Evolutionary conservation across 23 tunicate genomes (phyloP).

Genomic region (Styela plicata): DNA sequence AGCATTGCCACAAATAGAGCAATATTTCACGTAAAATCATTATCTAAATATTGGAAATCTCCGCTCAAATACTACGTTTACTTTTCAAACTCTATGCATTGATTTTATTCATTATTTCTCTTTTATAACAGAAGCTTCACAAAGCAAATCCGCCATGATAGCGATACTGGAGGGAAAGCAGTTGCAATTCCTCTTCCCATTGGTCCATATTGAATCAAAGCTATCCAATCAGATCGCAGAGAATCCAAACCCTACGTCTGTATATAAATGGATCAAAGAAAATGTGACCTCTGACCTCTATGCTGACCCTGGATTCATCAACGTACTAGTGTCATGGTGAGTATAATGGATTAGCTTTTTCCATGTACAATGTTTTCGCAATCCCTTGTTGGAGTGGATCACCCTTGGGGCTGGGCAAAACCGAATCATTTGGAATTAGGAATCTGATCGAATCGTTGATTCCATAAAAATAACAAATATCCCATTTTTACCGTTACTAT

Average conservation of each 20-base stretch:
- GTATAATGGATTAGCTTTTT: too few species aligned
- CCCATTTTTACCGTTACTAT: too few species aligned
- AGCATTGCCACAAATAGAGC: not conserved
- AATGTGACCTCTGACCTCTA: constrained; percentile 45
- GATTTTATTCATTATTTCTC: not conserved
- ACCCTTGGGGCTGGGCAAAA: too few species aligned
- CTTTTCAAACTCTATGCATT: too few species aligned
- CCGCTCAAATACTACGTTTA: too few species aligned
- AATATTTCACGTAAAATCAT: not conserved
- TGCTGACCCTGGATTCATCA: constrained; percentile 50
- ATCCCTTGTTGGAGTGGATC: too few species aligned
- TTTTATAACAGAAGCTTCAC: constrained; percentile 45
- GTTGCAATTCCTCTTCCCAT: constrained; percentile 57
- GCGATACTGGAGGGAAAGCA: constrained; percentile 61
- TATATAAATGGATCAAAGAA: constrained; percentile 66
- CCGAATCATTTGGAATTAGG: too few species aligned
- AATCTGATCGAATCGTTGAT: too few species aligned
- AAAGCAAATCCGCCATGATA: constrained; percentile 33
- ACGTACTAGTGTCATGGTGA: constrained; percentile 51
- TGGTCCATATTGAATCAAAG: constrained; percentile 47
- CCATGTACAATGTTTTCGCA: too few species aligned
- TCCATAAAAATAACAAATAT: too few species aligned
- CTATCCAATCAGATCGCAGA: constrained; percentile 40
- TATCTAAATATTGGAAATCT: not conserved
- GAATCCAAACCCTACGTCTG: constrained; percentile 28